These are phyloP conservation scores for Leptoteleia sp. DNA, from an alignment of 1,140 invertebrate species.

Conservation along the genomic window DNA sequence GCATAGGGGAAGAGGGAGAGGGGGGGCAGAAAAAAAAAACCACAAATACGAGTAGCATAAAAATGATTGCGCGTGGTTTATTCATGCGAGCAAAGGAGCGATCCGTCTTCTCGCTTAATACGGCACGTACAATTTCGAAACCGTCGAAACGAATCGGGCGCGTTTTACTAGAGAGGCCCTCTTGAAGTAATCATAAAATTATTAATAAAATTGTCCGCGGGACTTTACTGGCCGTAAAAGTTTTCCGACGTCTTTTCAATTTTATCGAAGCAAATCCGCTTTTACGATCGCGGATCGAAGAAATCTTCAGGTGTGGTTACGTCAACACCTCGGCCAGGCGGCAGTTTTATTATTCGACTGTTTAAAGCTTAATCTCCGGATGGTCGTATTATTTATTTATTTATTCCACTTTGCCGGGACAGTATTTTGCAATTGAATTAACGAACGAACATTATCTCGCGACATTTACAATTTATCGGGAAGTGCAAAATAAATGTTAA, in stretches of 20 bases:
- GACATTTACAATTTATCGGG: too few species aligned
- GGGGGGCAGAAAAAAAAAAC: too few species aligned
- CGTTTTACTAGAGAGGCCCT: conserved; percentile 18
- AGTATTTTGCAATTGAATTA: too few species aligned
- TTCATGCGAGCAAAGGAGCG: conserved; percentile 19
- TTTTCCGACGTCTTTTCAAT: conserved; percentile 37
- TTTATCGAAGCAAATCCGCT: conserved; percentile 34
- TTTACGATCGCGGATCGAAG: conserved; percentile 24
- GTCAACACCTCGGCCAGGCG: conserved; percentile 25
- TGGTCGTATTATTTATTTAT: neutral
- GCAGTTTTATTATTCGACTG: conserved; percentile 23
- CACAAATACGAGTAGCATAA: conserved; percentile 47
- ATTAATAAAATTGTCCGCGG: conserved; percentile 75
- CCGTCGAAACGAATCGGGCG: conserved; percentile 68
- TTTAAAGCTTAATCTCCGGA: too few species aligned
- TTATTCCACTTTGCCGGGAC: too few species aligned
- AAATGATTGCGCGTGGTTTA: conserved; percentile 39
- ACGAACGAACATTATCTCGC: too few species aligned
- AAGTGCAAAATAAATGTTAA: too few species aligned
- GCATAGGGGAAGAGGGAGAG: too few species aligned
- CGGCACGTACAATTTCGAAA: conserved; percentile 31
- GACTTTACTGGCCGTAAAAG: conserved; percentile 67
- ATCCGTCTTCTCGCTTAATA: conserved; percentile 14
- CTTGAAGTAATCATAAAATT: conserved; percentile 67
- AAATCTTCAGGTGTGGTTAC: conserved; percentile 11